phyloP scores from a whole-genome alignment of 2,113 vertebrate species.

The Barbus barbus region DNA sequence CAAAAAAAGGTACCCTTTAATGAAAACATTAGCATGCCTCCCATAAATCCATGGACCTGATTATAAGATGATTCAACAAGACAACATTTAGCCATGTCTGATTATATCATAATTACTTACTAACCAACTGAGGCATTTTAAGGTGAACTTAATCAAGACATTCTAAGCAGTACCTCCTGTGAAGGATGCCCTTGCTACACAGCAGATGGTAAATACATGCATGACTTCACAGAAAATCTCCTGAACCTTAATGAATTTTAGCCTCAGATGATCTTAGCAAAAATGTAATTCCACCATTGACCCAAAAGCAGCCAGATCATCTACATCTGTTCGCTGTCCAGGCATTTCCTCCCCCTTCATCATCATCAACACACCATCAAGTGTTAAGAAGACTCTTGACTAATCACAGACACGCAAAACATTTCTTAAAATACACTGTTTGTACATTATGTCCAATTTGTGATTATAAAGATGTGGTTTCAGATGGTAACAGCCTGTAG shows the following conservation, averaged over 20 bases:
- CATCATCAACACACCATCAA: not conserved
- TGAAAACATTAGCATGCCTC: not conserved
- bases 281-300: slow-evolving; percentile 45
- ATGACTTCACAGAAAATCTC: slow-evolving; percentile 51
- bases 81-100: slow-evolving; percentile 1
- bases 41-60: not conserved
- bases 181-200: slow-evolving; percentile 15
- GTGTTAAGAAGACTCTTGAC: not conserved
- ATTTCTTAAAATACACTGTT: not conserved
- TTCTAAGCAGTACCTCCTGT: not conserved
- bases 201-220: slow-evolving; percentile 54
- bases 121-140: not conserved
- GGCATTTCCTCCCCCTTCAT: not conserved
- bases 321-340: slow-evolving; percentile 35
- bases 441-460: not conserved
- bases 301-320: slow-evolving; percentile 37
- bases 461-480: not conserved
- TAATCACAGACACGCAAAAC: not conserved
- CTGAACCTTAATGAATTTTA: slow-evolving; percentile 55
- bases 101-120: slow-evolving; percentile 14
- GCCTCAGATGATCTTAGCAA: slow-evolving; percentile 32
- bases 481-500: not conserved
- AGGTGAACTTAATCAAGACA: slow-evolving; percentile 2
- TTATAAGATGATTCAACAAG: not conserved
- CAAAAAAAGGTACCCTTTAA: not conserved